phyloP scores from a whole-genome alignment of 2,797 vertebrate genomes.

The Esox lucius region DNA sequence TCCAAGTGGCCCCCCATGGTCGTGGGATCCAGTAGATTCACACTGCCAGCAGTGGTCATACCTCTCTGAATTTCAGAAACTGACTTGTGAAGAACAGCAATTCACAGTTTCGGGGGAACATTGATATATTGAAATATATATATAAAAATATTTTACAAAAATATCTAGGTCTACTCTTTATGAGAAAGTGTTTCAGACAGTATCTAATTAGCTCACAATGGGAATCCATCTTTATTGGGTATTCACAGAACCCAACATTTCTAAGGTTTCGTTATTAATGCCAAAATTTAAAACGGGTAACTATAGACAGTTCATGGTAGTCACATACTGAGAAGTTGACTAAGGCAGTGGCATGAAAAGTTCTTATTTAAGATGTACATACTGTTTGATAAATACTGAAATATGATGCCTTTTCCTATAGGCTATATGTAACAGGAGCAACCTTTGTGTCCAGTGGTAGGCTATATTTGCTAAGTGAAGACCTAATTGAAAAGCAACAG shows the following conservation, averaged over 20 bases:
- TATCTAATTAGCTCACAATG: background rate
- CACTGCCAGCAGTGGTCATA: too few species aligned
- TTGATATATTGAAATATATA: too few species aligned
- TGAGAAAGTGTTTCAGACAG: background rate
- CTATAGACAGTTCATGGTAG: background rate
- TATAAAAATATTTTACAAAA: too few species aligned
- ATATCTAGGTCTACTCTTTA: background rate
- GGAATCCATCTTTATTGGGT: background rate
- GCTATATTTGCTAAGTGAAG: constrained; percentile 72
- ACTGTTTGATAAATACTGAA: constrained; percentile 34
- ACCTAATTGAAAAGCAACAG: constrained; percentile 71
- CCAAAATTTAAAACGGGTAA: background rate
- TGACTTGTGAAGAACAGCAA: background rate
- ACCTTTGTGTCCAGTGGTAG: constrained; percentile 75
- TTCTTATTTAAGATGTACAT: constrained; percentile 4
- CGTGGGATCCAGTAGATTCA: too few species aligned
- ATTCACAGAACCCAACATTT: background rate
- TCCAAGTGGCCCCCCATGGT: too few species aligned
- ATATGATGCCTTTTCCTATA: constrained; percentile 47
- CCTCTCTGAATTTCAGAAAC: background rate
- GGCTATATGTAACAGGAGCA: constrained; percentile 52
- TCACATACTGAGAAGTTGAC: background rate
- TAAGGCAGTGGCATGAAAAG: background rate
- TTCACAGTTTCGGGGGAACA: background rate
- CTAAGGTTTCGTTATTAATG: background rate